Base-by-base conservation (phyloP, 2,113 vertebrate genomes). In the Illadopsis cleaveri region DNA sequence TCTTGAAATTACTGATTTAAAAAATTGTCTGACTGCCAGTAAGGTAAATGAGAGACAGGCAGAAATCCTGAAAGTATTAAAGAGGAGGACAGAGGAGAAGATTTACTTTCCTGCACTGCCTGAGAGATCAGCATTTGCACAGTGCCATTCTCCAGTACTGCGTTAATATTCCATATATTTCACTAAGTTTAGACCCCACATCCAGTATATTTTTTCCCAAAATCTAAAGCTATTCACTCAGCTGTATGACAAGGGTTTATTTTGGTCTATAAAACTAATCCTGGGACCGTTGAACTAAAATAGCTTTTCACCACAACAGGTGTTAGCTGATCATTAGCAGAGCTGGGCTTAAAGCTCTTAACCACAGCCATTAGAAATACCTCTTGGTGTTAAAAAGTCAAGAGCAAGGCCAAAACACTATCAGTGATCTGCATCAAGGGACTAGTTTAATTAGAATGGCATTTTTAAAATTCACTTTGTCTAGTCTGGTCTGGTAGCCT, bases 221-320 rank as follows among this genome's bases (percentile, higher is more conserved):
- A 92, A 62, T 82, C 81, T 80, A 83, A 92, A 91, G 37, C 70
- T 80, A 56, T 45, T 94, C 86, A 86, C 40, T 89, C 58, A 73
- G 73, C 35, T 62, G 68, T 44, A 75, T 66, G 94, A 83, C 93
- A 95, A 76, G 50, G 53, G 86, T 96, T 96, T 96, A 96, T 96
- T 97, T 92, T 94, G 51, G 83, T 92, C 81, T 84, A 92, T 89
- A 95, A 92, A 95, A 85, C 73, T 87, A 97, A 97, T 95, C 86
- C 81, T 50, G 19, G 30, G 40, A 94, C 73, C 72, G 86, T 54
- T 69, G 70, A 86, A 96, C 78, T 69, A 69, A 96, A 97, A 97
- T 80, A 96, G 85, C 92, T 89, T 96, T 96, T 89, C 47, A 88
- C 58, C 22, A 3, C 82, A 96, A 97, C 96, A 97, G 96, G 96